Evolutionary conservation across 1,140 invertebrate genomes (phyloP), one percentile per base, ranked within the genome.

Genomic region (Aricia agestis): DNA sequence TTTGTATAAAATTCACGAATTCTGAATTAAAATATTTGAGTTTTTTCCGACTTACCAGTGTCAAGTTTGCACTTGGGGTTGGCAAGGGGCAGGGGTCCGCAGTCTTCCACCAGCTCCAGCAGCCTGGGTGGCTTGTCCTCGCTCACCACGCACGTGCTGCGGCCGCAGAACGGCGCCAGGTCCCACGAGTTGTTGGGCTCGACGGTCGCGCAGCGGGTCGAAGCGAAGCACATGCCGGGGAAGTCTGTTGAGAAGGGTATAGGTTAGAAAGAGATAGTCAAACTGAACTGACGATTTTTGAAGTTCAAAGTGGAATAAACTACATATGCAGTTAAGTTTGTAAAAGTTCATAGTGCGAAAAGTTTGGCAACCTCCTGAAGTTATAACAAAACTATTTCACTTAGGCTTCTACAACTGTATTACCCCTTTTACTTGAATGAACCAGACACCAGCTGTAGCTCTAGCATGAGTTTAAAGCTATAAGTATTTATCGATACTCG

Each of bases 31-130:
- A 36, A 36, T 36, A 0, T 13, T 52, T 52, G 9, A 13, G 13
- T 9, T 1, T 52, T 13, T 52, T 3, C 5, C 5, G 11, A 63
- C 76, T 77, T 77, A 93, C 93, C 93, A 83, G 93, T 94, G 76
- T 95, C 94, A 31, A 98, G 93, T 87, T 97, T 97, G 93, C 97
- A 97, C 81, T 97, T 97, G 66, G 95, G 95, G 82, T 97, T 97
- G 66, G 96, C 93, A 61, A 97, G 93, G 5, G 97, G 97, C 59
- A 97, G 92, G 9, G 96, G 96, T 15, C 97, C 97, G 78, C 97
- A 98, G 87, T 97, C 97, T 83, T 97, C 96, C 0, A 97, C 97
- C 69, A 97, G 91, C 87, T 97, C 97, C 70, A 97, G 92, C 0
- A 97, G 93, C 72, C 95, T 94, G 18, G 94, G 93, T 5, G 94